Conservation (phyloP, 2,113 vertebrate genomes). For the Sinocyclocheilus grahami region DNA sequence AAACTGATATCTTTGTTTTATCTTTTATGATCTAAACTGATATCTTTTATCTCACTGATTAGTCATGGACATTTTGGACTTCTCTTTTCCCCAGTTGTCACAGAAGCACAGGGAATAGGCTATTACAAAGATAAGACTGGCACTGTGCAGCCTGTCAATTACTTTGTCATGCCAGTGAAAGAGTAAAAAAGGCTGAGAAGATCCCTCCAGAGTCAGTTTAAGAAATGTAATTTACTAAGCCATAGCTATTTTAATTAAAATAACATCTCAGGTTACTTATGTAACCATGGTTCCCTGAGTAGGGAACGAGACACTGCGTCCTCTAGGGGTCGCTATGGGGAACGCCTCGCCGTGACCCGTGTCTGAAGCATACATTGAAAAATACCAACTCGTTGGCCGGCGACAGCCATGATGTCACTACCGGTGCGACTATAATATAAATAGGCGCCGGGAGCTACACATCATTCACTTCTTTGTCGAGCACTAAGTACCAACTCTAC, state of each 20-base stretch:
- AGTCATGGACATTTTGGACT: background rate
- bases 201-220: background rate
- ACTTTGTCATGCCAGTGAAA: slow-evolving; percentile 67
- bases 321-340: too few relatives aligned
- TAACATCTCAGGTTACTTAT: background rate
- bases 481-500: too few relatives aligned
- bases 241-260: background rate
- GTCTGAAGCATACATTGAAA: too few relatives aligned
- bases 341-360: too few relatives aligned
- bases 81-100: slow-evolving; percentile 56
- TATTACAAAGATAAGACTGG: slow-evolving; percentile 72
- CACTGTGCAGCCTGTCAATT: slow-evolving; percentile 54
- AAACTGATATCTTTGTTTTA: background rate
- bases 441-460: too few relatives aligned
- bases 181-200: background rate
- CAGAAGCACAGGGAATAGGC: slow-evolving; percentile 67
- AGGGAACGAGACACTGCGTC: too few relatives aligned
- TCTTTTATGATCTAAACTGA: background rate
- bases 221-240: background rate
- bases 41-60: background rate
- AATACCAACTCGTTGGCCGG: too few relatives aligned
- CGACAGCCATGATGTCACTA: too few relatives aligned
- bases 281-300: too few relatives aligned
- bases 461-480: too few relatives aligned
- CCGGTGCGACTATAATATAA: too few relatives aligned